phyloP scores from a whole-genome alignment of 2,113 vertebrate genomes.

The Spheniscus mendiculus region DNA sequence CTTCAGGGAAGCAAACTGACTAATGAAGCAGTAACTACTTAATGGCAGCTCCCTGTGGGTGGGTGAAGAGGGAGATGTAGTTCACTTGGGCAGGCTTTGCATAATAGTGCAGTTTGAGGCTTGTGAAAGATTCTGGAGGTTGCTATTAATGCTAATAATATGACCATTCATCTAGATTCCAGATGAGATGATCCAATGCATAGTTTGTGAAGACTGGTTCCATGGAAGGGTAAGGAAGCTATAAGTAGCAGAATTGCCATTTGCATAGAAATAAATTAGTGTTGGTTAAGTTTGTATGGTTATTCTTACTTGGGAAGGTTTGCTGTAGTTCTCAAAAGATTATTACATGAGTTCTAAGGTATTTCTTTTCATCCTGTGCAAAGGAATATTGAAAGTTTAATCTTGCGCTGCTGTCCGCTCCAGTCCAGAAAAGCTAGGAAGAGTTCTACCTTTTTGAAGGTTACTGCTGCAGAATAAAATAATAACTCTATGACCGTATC shows the following conservation, averaged over 20 bases:
- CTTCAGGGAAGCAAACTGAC: neutral
- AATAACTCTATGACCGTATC: neutral
- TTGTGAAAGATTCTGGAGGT: neutral
- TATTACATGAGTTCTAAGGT: neutral
- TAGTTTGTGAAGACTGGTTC: slow-evolving; percentile 97
- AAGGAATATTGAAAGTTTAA: neutral
- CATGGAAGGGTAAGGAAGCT: slow-evolving; percentile 86
- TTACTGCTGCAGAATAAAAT: neutral
- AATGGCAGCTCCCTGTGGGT: neutral
- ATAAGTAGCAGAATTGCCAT: neutral
- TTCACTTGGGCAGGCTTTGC: neutral
- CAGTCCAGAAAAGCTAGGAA: neutral
- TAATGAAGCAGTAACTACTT: neutral
- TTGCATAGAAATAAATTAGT: neutral
- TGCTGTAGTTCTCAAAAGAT: neutral
- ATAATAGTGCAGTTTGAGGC: neutral
- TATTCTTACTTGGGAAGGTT: neutral
- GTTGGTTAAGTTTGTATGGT: neutral
- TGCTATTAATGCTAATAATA: neutral
- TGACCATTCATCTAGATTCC: slow-evolving; percentile 74
- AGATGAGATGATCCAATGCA: slow-evolving; percentile 97
- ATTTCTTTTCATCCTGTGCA: neutral
- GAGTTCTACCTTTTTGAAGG: neutral
- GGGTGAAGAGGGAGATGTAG: neutral
- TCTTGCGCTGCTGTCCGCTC: neutral